Base-by-base conservation (phyloP, 1,140 invertebrate species). In the Palaemon carinicauda region DNA sequence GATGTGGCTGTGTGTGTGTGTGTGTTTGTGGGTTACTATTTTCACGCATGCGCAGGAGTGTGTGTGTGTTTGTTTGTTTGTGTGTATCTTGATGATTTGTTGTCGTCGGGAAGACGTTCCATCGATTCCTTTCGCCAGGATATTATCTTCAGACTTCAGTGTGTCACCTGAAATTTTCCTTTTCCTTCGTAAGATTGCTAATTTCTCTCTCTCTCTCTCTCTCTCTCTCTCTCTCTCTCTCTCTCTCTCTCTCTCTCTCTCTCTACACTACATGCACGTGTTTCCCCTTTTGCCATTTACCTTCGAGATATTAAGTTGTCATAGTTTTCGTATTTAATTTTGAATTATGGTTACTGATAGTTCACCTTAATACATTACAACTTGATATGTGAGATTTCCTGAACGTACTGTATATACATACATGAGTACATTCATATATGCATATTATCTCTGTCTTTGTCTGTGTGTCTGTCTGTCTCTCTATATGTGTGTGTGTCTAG, bases 181-280 rank as follows among this genome's bases (percentile, higher is more conserved):
- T 74, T 33, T 9, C n/a, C n/a, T 74, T 33, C 15, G 15, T 74
- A 1, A 10, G n/a, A 31, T 31, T 41, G n/a, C 10, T 75, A 12
- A 50, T 50, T 50, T 21, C 31, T 73, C 69, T 73, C 69, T 9
- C 69, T 73, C 69, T 73, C 69, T 73, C 69, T 73, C 65, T 71
- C 65, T 71, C 65, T 71, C 65, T 71, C 65, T 71, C 65, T 74
- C 71, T 74, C 12, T 74, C 27, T 75, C 73, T 50, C 27, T 27
- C 73, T 17, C 29, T 75, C 73, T 75, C 73, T 75, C 15, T 75
- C 73, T 24, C 19, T 74, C 24, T 74, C 71, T 74, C 19, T 33
- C 27, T n/a, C n/a, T n/a, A n/a, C n/a, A n/a, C n/a, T n/a, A n/a
- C n/a, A n/a, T n/a, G n/a, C n/a, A n/a, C 69, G 1, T 27, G 15